phyloP scores from a whole-genome alignment of 2,797 vertebrate species.

The Pterois miles region DNA sequence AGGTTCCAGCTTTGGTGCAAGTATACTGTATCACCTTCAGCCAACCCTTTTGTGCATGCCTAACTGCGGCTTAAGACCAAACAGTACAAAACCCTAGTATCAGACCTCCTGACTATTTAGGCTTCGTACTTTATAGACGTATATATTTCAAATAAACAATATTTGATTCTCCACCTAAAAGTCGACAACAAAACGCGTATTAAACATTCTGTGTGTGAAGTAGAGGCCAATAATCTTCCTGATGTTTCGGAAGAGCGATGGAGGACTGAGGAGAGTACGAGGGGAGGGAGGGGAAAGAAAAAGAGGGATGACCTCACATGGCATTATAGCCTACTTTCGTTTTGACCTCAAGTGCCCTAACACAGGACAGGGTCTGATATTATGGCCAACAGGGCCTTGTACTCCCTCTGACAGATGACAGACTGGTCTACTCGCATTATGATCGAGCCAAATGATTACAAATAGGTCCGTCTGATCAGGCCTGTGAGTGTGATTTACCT shows the following conservation, averaged over 20 bases:
- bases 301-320: slow-evolving; percentile 56
- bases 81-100: background rate
- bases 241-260: background rate
- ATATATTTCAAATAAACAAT: background rate
- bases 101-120: background rate
- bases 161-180: background rate
- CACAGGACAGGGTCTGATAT: slow-evolving; percentile 1
- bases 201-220: background rate
- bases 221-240: background rate
- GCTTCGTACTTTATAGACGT: background rate
- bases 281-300: slow-evolving; percentile 3
- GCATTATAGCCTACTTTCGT: slow-evolving; percentile 33
- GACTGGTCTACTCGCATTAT: slow-evolving; percentile 20
- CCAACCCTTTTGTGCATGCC: background rate
- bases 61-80: background rate
- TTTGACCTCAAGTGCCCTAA: slow-evolving; percentile 63
- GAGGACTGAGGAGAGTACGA: background rate
- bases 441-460: slow-evolving; percentile 24
- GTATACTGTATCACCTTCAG: background rate
- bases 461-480: slow-evolving; percentile 33
- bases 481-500: slow-evolving; percentile 22
- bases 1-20: background rate
- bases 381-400: background rate
- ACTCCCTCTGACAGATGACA: slow-evolving; percentile 37
- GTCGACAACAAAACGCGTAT: background rate